Conservation (phyloP, 2,113 vertebrate species). For the Coregonus clupeaformis region DNA sequence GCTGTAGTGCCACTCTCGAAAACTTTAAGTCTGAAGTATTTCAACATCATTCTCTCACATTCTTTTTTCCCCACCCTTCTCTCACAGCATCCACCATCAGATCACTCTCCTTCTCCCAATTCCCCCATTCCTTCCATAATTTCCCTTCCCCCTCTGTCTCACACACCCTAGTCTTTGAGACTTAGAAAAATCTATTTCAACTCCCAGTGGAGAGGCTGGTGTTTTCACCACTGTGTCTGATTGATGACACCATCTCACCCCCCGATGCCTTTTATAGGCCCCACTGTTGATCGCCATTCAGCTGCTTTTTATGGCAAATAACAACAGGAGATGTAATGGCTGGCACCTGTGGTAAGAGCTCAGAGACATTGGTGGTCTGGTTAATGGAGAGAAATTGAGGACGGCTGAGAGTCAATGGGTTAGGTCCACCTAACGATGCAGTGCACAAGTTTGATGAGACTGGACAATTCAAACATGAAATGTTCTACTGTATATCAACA, state of each 20-base stretch:
- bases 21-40: neutral
- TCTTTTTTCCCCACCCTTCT: neutral
- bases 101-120: slow-evolving; percentile 16
- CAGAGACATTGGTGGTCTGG: slow-evolving; percentile 52
- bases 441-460: no score
- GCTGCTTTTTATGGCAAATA: slow-evolving; percentile 43
- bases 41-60: no score
- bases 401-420: slow-evolving; percentile 27
- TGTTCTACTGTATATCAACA: no score
- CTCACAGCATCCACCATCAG: neutral
- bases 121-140: neutral
- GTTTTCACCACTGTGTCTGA: slow-evolving; percentile 65
- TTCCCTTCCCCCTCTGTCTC: slow-evolving; percentile 39
- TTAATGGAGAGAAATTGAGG: slow-evolving; percentile 31
- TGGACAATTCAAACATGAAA: no score
- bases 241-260: slow-evolving; percentile 72
- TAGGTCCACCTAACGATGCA: no score
- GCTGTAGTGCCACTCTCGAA: slow-evolving; percentile 2
- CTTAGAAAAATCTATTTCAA: slow-evolving; percentile 72
- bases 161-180: slow-evolving; percentile 70
- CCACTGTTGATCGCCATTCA: slow-evolving; percentile 28
- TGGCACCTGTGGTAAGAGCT: slow-evolving; percentile 60
- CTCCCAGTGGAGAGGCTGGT: neutral
- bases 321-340: slow-evolving; percentile 71
- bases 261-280: slow-evolving; percentile 66